Evolutionary conservation across 2,888 invertebrate genomes (phyloP), one percentile per base, ranked within the genome.

Genomic region (Seira sanloemensis): DNA sequence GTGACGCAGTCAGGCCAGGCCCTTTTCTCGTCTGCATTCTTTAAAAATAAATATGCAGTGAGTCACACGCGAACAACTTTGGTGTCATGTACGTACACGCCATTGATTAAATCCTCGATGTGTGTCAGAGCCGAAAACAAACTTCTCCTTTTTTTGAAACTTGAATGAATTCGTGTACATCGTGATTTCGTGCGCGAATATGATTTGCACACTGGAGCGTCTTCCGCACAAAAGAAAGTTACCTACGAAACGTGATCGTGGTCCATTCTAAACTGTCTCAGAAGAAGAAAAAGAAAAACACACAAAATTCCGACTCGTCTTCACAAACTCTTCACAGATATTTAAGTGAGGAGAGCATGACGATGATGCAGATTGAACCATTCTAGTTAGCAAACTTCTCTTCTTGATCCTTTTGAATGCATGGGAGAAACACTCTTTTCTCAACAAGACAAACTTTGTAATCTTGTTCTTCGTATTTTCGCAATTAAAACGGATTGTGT

Each of bases 11-110:
- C 62, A 62, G 62, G 62, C 62, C 62, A 62, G 62, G 62, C 62
- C 62, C 62, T 62, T 62, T 62, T 62, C 62, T 62, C 62, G 62
- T 62, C 62, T 62, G 62, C 62, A 62, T 23, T 62, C 62, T 62
- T 62, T 62, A 62, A 62, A 62, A 62, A 23, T 62, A 62, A 62
- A 62, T 62, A 62, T 62, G 62, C 62, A 62, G 7, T 9, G 62
- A 62, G 62, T 62, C 62, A 62, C 62, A 62, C 62, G 19, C 62
- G 62, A 23, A 62, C 62, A 62, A 62, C 62, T 62, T 62, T 62
- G 50, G 12, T 12, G 12, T 18, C 12, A n/a, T n/a, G n/a, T n/a
- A 18, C n/a, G n/a, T 18, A n/a, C n/a, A 50, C 50, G 21, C 62
- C 23, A 62, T 62, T 62, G 62, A 62, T 62, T 50, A 62, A 62